These are phyloP conservation scores for Lonchura striata DNA, from an alignment of 2,113 vertebrate species.

Conservation along the genomic window DNA sequence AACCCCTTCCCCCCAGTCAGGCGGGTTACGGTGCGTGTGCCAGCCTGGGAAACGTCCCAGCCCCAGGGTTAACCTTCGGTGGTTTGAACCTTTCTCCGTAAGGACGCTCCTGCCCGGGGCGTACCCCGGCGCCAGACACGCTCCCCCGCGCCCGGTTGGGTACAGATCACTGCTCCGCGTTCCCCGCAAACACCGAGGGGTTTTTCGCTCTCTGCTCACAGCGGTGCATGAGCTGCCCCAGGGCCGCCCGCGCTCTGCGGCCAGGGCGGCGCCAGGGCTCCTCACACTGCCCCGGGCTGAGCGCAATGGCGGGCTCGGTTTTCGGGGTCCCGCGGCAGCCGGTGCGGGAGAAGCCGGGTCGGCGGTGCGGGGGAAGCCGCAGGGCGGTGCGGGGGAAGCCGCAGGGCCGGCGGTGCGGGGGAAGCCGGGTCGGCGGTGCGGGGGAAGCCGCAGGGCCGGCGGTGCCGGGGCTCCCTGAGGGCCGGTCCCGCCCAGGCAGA, in stretches of 20 bases:
- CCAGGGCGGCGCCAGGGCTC: background rate
- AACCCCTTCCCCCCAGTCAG: background rate
- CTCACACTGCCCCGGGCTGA: fast-evolving
- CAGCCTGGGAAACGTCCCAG: background rate
- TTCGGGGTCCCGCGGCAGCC: background rate
- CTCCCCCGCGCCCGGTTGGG: background rate
- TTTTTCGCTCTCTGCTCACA: background rate
- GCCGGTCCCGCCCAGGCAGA: background rate
- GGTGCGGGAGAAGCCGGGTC: background rate
- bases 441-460: too few relatives aligned
- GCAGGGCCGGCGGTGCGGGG: too few relatives aligned
- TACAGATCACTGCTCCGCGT: fast-evolving
- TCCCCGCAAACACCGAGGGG: too few relatives aligned
- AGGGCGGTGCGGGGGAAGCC: background rate
- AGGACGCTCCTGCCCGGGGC: background rate
- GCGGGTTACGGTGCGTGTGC: fast-evolving
- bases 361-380: too few relatives aligned
- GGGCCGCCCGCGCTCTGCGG: fast-evolving
- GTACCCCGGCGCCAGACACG: background rate
- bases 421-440: background rate
- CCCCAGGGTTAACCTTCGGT: fast-evolving
- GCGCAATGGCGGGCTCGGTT: fast-evolving
- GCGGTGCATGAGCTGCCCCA: background rate
- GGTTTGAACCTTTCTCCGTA: background rate
- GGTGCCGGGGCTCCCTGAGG: background rate